Percentiles rank a stretch among this genome's conserved stretches.
Conservation (phyloP, 2,113 vertebrate genomes). For the Lophius piscatorius region DNA sequence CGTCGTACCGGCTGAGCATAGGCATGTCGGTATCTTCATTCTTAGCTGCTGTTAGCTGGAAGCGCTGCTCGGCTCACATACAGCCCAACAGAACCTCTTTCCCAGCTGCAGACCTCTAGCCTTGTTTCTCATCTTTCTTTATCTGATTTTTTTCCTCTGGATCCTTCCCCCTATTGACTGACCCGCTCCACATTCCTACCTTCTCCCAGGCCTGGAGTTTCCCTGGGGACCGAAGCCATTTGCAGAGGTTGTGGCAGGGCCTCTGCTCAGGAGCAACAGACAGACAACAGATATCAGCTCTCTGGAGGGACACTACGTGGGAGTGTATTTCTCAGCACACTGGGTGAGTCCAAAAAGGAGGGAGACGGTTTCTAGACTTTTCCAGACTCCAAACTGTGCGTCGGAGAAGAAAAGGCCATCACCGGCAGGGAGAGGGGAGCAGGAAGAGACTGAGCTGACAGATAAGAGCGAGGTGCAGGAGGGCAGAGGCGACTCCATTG, state of each 20-base stretch:
- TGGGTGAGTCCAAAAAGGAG: constrained; percentile 87
- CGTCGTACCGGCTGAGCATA: background rate
- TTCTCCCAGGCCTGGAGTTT: constrained; percentile 91
- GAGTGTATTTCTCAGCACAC: constrained; percentile 97
- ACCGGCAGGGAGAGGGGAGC: constrained; percentile 12
- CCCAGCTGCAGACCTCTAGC: background rate
- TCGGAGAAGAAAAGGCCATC: constrained; percentile 22
- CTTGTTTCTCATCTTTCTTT: background rate
- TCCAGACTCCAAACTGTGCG: constrained; percentile 8
- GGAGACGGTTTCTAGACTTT: constrained; percentile 8
- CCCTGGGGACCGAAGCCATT: constrained; percentile 99
- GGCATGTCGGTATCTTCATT: background rate
- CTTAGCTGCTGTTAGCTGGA: constrained; percentile 1
- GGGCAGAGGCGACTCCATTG: constrained; percentile 40
- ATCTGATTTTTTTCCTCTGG: constrained; percentile 5
- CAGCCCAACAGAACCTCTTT: background rate
- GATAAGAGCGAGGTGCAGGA: constrained; percentile 45
- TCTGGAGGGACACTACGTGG: constrained; percentile 93
- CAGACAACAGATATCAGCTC: constrained; percentile 89
- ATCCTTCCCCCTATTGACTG: too few species aligned
- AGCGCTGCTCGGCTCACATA: background rate
- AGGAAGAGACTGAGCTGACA: constrained; percentile 31
- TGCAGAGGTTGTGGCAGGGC: constrained; percentile 93
- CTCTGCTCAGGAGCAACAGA: constrained; percentile 90
- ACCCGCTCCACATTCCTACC: background rate